Conservation (phyloP, 2,888 invertebrate species). For the Agrypnus murinus region DNA sequence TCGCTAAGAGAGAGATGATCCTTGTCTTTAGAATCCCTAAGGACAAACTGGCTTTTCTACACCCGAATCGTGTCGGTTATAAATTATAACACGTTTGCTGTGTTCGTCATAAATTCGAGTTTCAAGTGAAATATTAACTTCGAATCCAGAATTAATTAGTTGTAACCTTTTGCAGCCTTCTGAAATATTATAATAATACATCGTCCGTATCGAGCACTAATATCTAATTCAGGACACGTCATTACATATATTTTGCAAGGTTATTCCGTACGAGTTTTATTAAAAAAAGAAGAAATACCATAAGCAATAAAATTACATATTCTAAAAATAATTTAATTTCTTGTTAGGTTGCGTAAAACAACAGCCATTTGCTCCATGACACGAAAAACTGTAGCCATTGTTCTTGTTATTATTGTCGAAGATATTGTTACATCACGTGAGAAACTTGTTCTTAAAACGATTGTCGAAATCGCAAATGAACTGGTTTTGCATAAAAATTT, state of each 20-base stretch:
- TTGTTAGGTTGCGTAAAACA: conserved; percentile 38
- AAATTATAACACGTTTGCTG: conserved; percentile 17
- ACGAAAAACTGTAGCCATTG: conserved; percentile 50
- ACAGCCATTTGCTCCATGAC: conserved; percentile 42
- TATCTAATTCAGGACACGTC: conserved; percentile 46
- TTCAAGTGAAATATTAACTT: conserved; percentile 24
- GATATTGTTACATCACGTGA: conserved; percentile 51
- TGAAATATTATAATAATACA: conserved; percentile 31
- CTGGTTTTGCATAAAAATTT: conserved; percentile 45
- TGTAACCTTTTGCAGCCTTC: conserved; percentile 33
- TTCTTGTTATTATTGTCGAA: conserved; percentile 46
- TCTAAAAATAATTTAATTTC: conserved; percentile 36
- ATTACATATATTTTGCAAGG: conserved; percentile 36
- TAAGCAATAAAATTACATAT: conserved; percentile 44
- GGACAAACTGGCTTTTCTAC: background rate
- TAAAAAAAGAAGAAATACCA: conserved; percentile 23
- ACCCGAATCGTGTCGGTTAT: background rate
- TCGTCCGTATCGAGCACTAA: conserved; percentile 32
- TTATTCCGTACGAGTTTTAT: conserved; percentile 17
- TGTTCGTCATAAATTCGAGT: conserved; percentile 30
- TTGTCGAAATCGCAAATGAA: conserved; percentile 44
- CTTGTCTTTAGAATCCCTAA: conserved; percentile 11
- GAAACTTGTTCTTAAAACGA: conserved; percentile 46
- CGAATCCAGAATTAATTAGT: conserved; percentile 36
- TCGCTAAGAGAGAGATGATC: background rate